These are phyloP conservation scores for Prorops nasuta DNA, from an alignment of 1,140 invertebrate species.

Conservation along the genomic window DNA sequence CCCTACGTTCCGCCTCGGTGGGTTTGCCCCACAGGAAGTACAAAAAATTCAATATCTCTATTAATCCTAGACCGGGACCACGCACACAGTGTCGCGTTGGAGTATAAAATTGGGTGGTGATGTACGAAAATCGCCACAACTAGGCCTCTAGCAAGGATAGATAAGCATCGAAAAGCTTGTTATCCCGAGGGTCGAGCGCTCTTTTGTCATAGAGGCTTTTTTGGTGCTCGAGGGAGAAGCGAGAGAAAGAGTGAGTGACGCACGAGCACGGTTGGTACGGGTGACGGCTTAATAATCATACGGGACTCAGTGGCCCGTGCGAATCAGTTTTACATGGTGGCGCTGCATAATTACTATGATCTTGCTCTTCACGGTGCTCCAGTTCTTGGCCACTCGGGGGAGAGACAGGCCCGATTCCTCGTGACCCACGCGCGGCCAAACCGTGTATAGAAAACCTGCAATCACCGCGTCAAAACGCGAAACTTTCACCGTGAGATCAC, in stretches of 20 bases:
- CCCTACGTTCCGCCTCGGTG: too few relatives aligned
- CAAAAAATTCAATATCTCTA: too few relatives aligned
- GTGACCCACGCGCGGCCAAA: conserved; percentile 15
- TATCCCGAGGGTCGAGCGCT: too few relatives aligned
- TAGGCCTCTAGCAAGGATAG: too few relatives aligned
- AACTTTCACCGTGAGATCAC: conserved; percentile 18
- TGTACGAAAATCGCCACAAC: too few relatives aligned
- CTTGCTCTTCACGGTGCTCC: conserved; percentile 37
- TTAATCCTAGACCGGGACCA: too few relatives aligned
- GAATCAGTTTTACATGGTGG: conserved; percentile 39
- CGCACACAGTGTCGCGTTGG: too few relatives aligned
- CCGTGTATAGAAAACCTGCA: conserved; percentile 34
- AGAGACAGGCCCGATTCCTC: conserved; percentile 10
- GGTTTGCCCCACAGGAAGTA: not conserved
- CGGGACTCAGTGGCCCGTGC: conserved; percentile 23
- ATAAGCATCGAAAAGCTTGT: too few relatives aligned
- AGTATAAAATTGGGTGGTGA: too few relatives aligned
- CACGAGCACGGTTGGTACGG: conserved; percentile 12
- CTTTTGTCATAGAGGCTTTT: too few relatives aligned
- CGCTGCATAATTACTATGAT: conserved; percentile 43
- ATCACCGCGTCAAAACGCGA: conserved; percentile 30
- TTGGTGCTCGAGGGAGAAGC: too few relatives aligned
- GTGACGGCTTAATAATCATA: conserved; percentile 41
- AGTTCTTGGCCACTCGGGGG: conserved; percentile 28
- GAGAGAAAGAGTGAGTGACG: conserved; percentile 7